Evolutionary conservation across 2,113 vertebrate species (phyloP).

Genomic region (Hystrix cristata): DNA sequence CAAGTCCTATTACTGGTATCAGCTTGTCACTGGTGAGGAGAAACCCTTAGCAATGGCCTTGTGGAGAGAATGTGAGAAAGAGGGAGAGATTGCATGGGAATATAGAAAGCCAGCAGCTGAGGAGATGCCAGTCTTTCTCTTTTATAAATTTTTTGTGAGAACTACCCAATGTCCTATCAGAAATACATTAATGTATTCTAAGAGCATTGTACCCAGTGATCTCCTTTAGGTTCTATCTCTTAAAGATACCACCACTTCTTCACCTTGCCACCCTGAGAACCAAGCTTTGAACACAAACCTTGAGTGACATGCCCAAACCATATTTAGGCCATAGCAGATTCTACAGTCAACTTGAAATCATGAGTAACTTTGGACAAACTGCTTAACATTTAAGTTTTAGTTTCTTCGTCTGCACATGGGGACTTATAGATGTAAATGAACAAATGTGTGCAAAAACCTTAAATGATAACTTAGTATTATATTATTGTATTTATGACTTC

Average conservation of each 20-base stretch:
- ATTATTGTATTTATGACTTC: background rate
- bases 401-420: background rate
- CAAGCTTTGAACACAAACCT: background rate
- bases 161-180: background rate
- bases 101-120: background rate
- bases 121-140: background rate
- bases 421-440: constrained; percentile 23
- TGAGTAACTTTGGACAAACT: background rate
- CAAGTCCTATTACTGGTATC: background rate
- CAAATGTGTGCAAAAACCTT: background rate
- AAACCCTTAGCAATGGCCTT: background rate
- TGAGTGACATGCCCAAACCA: background rate
- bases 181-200: background rate
- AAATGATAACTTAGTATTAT: background rate
- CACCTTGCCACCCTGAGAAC: background rate
- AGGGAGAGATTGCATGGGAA: background rate
- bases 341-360: background rate
- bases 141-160: background rate
- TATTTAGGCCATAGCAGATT: background rate
- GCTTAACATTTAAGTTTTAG: background rate
- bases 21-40: background rate
- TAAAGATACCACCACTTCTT: background rate
- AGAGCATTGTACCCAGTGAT: background rate
- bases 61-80: background rate
- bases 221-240: background rate